Conservation (phyloP, 2,113 vertebrate genomes). For the Leucopsar rothschildi region DNA sequence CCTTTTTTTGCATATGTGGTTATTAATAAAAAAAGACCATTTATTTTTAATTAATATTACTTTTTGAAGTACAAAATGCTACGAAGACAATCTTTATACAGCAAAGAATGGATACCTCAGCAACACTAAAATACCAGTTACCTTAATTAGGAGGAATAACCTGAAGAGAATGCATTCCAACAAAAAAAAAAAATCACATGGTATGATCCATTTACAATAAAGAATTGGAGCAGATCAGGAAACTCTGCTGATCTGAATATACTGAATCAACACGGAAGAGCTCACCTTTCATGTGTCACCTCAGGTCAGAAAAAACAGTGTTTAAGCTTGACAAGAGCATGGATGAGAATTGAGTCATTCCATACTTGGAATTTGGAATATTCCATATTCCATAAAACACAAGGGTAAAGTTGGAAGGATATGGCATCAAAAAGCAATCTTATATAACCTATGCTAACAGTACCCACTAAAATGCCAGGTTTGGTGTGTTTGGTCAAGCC, state of each 20-base stretch:
- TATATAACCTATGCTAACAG: background rate
- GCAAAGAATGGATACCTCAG: background rate
- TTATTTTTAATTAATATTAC: slow-evolving; percentile 42
- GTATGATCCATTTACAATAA: background rate
- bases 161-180: background rate
- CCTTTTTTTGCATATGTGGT: slow-evolving; percentile 57
- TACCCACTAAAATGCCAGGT: background rate
- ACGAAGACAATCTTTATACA: background rate
- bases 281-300: background rate
- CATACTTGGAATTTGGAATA: background rate
- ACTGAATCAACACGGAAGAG: background rate
- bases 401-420: background rate
- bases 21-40: slow-evolving; percentile 37
- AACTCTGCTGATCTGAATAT: background rate
- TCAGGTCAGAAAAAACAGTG: background rate
- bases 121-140: background rate
- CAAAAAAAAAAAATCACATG: background rate
- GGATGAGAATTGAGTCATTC: background rate
- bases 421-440: background rate
- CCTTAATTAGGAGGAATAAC: background rate
- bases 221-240: background rate
- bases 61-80: slow-evolving; percentile 10
- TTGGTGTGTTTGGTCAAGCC: background rate
- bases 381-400: background rate
- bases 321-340: background rate